A percentile compares a stretch with the other conserved stretches of the same genome.
phyloP scores from a whole-genome alignment of 2,113 vertebrate genomes.

The Maccullochella peelii region DNA sequence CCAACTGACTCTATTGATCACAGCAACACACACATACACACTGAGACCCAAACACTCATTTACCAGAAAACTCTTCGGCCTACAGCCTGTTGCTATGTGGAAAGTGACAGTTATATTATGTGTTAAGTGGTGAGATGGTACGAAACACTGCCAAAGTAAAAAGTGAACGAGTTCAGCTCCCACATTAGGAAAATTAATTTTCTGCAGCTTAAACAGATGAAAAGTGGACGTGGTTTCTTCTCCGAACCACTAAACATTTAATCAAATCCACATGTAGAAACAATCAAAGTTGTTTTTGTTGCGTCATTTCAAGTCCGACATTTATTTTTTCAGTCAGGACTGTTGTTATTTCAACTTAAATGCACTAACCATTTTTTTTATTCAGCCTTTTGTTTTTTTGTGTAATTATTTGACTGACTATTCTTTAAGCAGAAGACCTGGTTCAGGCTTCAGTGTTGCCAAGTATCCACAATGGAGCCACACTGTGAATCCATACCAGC shows the following conservation, averaged over 20 bases:
- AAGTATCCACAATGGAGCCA: not conserved
- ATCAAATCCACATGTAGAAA: not conserved
- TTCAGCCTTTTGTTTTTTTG: not conserved
- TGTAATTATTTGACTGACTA: not conserved
- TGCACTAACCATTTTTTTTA: not conserved
- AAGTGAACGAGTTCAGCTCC: not conserved
- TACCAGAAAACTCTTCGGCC: constrained; percentile 5
- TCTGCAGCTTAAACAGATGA: constrained; percentile 12
- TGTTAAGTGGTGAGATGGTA: constrained; percentile 22
- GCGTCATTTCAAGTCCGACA: not conserved
- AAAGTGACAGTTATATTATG: constrained; percentile 34
- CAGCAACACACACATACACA: constrained; percentile 22
- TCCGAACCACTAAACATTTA: not conserved
- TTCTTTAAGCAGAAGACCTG: not conserved
- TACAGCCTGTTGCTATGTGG: not conserved
- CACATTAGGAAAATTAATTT: constrained; percentile 18
- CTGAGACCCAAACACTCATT: constrained; percentile 22
- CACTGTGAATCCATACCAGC: not conserved
- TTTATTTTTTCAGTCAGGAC: not conserved
- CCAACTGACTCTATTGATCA: constrained; percentile 68
- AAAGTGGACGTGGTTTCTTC: constrained; percentile 29
- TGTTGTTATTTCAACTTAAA: not conserved
- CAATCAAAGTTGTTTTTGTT: not conserved
- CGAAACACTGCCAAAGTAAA: constrained; percentile 11
- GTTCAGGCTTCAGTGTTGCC: not conserved